These are phyloP conservation scores for Osedax fenrisi DNA, from an alignment of 2,888 invertebrate species.

Conservation along the genomic window DNA sequence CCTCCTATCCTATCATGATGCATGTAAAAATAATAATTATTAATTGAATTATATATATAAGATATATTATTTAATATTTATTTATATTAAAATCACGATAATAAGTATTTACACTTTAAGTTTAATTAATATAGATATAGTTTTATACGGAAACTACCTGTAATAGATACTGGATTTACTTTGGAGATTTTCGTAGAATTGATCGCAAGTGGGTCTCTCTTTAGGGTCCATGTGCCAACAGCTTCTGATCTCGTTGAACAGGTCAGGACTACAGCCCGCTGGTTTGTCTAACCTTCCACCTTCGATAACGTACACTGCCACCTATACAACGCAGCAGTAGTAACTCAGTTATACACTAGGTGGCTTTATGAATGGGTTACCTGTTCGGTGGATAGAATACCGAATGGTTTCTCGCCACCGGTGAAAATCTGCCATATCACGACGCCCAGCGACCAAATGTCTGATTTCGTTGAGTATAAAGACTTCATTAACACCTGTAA, in stretches of 20 bases:
- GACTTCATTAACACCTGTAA: slow-evolving; percentile 27
- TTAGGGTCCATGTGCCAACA: slow-evolving; percentile 35
- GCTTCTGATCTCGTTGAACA: slow-evolving; percentile 35
- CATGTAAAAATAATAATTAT: too few relatives aligned
- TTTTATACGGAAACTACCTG: too few relatives aligned
- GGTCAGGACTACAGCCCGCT: slow-evolving; percentile 32
- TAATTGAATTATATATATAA: too few relatives aligned
- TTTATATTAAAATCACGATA: too few relatives aligned
- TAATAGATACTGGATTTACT: slow-evolving; percentile 37
- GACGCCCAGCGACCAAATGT: slow-evolving; percentile 37
- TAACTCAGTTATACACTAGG: background rate
- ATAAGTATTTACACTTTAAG: too few relatives aligned
- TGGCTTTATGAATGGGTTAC: background rate
- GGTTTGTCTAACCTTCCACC: slow-evolving; percentile 37
- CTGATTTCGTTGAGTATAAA: slow-evolving; percentile 36
- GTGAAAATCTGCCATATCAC: slow-evolving; percentile 38
- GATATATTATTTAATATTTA: too few relatives aligned
- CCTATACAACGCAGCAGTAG: too few relatives aligned
- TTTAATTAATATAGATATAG: too few relatives aligned
- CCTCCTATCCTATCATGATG: too few relatives aligned
- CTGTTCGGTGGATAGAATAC: slow-evolving; percentile 34
- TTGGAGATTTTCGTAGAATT: slow-evolving; percentile 35
- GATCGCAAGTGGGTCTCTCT: slow-evolving; percentile 34
- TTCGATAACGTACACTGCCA: slow-evolving; percentile 34
- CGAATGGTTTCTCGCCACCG: slow-evolving; percentile 35